Evolutionary conservation across 2,888 invertebrate genomes (phyloP).

Genomic region (Rotaria magnacalcarata): DNA sequence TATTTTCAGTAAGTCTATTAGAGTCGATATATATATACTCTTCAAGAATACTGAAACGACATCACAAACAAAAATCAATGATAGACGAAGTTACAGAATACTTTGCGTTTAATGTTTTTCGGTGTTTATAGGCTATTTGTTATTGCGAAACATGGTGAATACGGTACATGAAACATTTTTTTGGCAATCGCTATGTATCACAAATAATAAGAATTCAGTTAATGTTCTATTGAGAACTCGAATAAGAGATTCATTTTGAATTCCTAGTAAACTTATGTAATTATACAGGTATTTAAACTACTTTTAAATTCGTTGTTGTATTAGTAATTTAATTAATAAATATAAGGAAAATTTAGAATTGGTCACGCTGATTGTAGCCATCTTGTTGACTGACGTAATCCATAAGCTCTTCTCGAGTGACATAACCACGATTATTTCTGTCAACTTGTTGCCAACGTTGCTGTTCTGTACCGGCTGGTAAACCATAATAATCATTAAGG

Average conservation of each 20-base stretch:
- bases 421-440: background rate
- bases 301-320: too few species aligned
- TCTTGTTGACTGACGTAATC: background rate
- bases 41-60: background rate
- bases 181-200: background rate
- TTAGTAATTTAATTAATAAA: background rate
- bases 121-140: background rate
- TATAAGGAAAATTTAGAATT: background rate
- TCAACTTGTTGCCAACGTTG: background rate
- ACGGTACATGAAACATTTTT: background rate
- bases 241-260: background rate
- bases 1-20: background rate
- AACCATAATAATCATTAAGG: slow-evolving; percentile 8
- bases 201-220: background rate
- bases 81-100: background rate
- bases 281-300: too few species aligned
- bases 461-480: background rate
- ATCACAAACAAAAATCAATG: background rate
- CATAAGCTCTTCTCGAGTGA: background rate
- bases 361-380: background rate
- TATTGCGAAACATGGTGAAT: background rate
- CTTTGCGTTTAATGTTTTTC: background rate
- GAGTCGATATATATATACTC: background rate
- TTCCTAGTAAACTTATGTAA: too few species aligned
- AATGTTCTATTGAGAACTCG: background rate